Conservation (phyloP, 2,113 vertebrate species). For the Scomber scombrus region DNA sequence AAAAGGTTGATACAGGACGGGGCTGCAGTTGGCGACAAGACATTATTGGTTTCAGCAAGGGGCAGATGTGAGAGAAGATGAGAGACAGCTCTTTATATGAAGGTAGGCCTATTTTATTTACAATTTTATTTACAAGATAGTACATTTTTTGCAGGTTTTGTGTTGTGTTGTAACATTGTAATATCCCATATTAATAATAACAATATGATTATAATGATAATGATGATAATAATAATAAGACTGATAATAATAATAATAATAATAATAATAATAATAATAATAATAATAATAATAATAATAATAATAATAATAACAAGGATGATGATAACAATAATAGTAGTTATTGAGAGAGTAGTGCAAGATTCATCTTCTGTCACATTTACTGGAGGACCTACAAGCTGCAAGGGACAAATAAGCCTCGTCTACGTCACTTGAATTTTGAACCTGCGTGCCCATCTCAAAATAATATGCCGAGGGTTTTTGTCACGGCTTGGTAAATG, state of each 20-base stretch:
- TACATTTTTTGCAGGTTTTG: not conserved
- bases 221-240: constrained; percentile 10
- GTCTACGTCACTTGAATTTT: constrained; percentile 74
- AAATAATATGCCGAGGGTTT: constrained; percentile 95
- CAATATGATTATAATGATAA: not conserved
- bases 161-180: not conserved
- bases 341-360: not conserved
- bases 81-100: not conserved
- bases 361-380: constrained; percentile 31
- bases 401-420: constrained; percentile 56
- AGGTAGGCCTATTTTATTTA: constrained; percentile 49
- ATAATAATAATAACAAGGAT: constrained; percentile 21
- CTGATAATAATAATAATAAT: constrained; percentile 31
- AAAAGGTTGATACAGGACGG: not conserved
- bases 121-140: not conserved
- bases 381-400: constrained; percentile 28
- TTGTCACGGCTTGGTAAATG: constrained; percentile 99
- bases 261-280: not conserved
- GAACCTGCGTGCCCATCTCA: constrained; percentile 83
- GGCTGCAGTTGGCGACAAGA: not conserved
- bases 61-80: not conserved
- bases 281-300: constrained; percentile 12
- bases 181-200: not conserved
- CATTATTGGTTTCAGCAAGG: constrained; percentile 19
- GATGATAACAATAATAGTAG: too few species aligned